Conservation (phyloP, 2,113 vertebrate genomes). For the Mesocricetus auratus region DNA sequence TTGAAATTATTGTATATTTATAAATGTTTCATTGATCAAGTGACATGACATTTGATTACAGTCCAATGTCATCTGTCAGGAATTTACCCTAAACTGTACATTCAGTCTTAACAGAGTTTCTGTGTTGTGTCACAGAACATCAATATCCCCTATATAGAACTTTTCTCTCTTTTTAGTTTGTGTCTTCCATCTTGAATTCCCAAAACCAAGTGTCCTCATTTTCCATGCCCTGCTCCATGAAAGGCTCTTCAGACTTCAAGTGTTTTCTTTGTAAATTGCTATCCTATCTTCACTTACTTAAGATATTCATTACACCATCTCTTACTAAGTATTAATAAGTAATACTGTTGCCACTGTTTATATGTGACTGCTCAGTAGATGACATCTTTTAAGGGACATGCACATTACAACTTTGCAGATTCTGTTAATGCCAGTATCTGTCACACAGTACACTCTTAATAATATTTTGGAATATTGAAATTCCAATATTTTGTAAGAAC, state of each 20-base stretch:
- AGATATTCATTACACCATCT: accelerated
- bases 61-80: not conserved
- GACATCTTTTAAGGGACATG: not conserved
- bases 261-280: not conserved
- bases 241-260: not conserved
- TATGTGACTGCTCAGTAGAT: not conserved
- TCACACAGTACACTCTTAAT: not conserved
- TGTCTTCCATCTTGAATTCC: not conserved
- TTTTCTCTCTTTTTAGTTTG: not conserved
- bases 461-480: not conserved
- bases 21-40: not conserved
- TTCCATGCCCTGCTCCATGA: not conserved
- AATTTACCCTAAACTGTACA: not conserved
- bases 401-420: not conserved
- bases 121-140: not conserved
- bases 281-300: not conserved
- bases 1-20: not conserved
- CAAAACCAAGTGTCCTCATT: not conserved
- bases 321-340: not conserved
- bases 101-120: not conserved
- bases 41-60: not conserved
- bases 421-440: not conserved
- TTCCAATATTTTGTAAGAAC: conserved; percentile 35
- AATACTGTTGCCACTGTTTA: not conserved
- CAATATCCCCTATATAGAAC: accelerated